phyloP scores from a whole-genome alignment of 2,888 invertebrate genomes.

The Lampropteryx suffumata region DNA sequence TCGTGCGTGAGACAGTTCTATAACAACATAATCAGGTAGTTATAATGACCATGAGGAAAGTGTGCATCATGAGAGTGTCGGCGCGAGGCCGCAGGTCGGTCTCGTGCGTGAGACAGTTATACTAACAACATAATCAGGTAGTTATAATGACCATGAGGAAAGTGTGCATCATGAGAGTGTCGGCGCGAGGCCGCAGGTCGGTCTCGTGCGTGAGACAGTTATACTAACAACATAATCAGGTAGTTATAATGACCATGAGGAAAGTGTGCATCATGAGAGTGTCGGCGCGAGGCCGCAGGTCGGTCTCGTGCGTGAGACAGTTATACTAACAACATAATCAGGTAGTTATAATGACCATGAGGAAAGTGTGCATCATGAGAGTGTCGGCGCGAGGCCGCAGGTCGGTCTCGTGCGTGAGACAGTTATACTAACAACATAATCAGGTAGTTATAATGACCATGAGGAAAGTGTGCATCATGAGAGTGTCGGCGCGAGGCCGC shows the following conservation, averaged over 20 bases:
- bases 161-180: constrained; percentile 87
- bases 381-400: constrained; percentile 87
- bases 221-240: no score
- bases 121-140: no score
- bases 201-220: constrained; percentile 94
- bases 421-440: no score
- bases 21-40: no score
- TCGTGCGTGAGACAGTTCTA: constrained; percentile 94
- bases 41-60: constrained; percentile 85
- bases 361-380: constrained; percentile 90
- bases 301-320: constrained; percentile 93
- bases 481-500: constrained; percentile 87
- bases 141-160: constrained; percentile 84
- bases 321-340: no score
- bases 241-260: constrained; percentile 82
- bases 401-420: constrained; percentile 92
- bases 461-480: constrained; percentile 90
- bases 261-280: constrained; percentile 90
- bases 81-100: constrained; percentile 88
- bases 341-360: constrained; percentile 80
- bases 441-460: constrained; percentile 79
- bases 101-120: constrained; percentile 93
- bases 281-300: constrained; percentile 86
- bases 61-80: constrained; percentile 86
- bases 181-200: constrained; percentile 86